phyloP scores from a whole-genome alignment of 1,140 invertebrate genomes.

The Dreissena polymorpha region DNA sequence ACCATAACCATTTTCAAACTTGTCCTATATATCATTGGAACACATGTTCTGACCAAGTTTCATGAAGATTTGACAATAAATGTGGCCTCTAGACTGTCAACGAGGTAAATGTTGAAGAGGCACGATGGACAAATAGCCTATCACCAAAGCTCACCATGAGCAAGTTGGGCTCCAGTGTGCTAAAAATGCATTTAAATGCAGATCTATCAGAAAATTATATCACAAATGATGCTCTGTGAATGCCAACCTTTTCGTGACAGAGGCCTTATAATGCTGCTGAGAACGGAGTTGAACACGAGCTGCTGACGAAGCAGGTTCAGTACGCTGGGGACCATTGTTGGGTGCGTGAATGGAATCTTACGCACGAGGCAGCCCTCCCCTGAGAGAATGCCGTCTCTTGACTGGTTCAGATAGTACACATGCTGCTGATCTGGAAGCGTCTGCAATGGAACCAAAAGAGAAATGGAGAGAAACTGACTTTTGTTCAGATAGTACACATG shows the following conservation, averaged over 20 bases:
- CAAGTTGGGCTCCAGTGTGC: too few relatives aligned
- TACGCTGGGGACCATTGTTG: slow-evolving; percentile 94
- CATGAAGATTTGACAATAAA: too few relatives aligned
- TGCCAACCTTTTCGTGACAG: slow-evolving; percentile 85
- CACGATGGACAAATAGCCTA: too few relatives aligned
- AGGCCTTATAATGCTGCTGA: slow-evolving; percentile 92
- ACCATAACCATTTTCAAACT: too few relatives aligned
- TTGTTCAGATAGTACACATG: slow-evolving; percentile 96
- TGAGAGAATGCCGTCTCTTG: slow-evolving; percentile 81
- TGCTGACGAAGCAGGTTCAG: slow-evolving; percentile 92
- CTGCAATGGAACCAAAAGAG: slow-evolving; percentile 80
- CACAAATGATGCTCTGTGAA: too few relatives aligned
- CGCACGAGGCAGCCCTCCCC: slow-evolving; percentile 90
- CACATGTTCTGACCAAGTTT: too few relatives aligned
- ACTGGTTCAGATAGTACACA: slow-evolving; percentile 95
- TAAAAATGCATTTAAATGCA: too few relatives aligned
- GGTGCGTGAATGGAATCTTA: slow-evolving; percentile 95
- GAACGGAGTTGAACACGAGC: slow-evolving; percentile 93
- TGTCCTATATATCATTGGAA: too few relatives aligned
- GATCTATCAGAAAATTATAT: too few relatives aligned
- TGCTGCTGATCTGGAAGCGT: slow-evolving; percentile 95
- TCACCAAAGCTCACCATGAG: too few relatives aligned
- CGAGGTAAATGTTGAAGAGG: too few relatives aligned
- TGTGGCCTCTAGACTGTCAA: too few relatives aligned
- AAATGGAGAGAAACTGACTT: slow-evolving; percentile 82